These are phyloP conservation scores for Microctenopoma stevenorrisi DNA, from an alignment of 2,797 vertebrate genomes.

Conservation along the genomic window DNA sequence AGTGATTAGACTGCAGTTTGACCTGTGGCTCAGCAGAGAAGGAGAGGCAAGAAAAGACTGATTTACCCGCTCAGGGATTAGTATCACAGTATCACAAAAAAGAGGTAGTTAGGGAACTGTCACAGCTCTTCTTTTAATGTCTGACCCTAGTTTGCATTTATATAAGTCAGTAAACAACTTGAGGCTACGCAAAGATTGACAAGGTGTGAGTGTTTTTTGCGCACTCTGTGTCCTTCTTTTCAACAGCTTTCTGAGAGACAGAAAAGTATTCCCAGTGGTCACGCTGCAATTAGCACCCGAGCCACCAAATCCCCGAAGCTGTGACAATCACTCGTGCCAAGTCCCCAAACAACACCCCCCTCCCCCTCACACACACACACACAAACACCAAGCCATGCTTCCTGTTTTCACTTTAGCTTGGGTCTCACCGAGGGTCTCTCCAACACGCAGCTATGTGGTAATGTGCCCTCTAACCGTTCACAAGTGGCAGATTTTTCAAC, in stretches of 20 bases:
- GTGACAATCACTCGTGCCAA: slow-evolving; percentile 44
- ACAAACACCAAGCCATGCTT: slow-evolving; percentile 24
- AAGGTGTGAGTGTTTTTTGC: slow-evolving; percentile 32
- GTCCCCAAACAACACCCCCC: slow-evolving; percentile 53
- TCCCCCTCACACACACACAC: slow-evolving; percentile 1
- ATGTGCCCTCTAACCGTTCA: slow-evolving; percentile 50
- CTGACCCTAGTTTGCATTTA: slow-evolving; percentile 8
- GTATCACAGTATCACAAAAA: slow-evolving; percentile 22
- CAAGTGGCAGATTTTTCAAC: slow-evolving; percentile 56
- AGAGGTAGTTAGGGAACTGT: slow-evolving; percentile 3
- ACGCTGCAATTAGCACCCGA: slow-evolving; percentile 71
- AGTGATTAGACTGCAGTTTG: slow-evolving; percentile 38
- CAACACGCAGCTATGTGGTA: slow-evolving; percentile 26
- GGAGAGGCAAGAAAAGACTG: slow-evolving; percentile 5
- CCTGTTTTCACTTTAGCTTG: slow-evolving; percentile 10
- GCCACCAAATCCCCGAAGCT: slow-evolving; percentile 58
- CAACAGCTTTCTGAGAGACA: slow-evolving; percentile 45
- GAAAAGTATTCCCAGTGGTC: slow-evolving; percentile 62
- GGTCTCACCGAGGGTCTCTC: slow-evolving; percentile 25
- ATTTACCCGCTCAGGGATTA: slow-evolving; percentile 28
- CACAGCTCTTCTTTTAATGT: slow-evolving; percentile 14
- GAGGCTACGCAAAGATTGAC: slow-evolving; percentile 22
- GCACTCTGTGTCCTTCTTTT: slow-evolving; percentile 30
- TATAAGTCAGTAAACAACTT: slow-evolving; percentile 5
- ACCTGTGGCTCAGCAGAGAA: slow-evolving; percentile 36